Evolutionary conservation across 2,797 vertebrate species (phyloP).

Genomic region (Typhlichthys eigenmanni): DNA sequence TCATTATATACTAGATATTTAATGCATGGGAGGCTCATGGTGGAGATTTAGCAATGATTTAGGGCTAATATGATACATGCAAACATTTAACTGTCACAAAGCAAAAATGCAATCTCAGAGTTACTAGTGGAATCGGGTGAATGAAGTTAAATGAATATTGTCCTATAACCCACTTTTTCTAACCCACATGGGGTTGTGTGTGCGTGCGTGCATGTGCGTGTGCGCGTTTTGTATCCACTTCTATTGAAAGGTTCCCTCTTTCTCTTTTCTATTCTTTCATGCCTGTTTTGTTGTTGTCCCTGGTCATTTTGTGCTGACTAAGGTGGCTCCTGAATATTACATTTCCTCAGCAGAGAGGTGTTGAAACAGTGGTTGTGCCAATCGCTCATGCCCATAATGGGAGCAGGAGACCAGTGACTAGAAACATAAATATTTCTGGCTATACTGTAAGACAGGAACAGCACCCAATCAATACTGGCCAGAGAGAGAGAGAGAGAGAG

Average conservation of each 20-base stretch:
- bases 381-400: slow-evolving; percentile 72
- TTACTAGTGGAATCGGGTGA: too few relatives aligned
- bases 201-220: too few relatives aligned
- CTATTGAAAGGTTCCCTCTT: background rate
- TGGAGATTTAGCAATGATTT: too few relatives aligned
- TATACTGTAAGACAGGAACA: slow-evolving; percentile 55
- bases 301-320: slow-evolving; percentile 74
- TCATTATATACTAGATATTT: too few relatives aligned
- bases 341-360: slow-evolving; percentile 64
- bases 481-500: slow-evolving; percentile 1
- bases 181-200: too few relatives aligned
- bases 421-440: slow-evolving; percentile 70
- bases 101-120: too few relatives aligned
- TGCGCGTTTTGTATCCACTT: background rate
- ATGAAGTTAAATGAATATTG: too few relatives aligned
- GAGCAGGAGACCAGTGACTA: slow-evolving; percentile 60
- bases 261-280: background rate
- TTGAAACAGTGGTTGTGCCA: slow-evolving; percentile 67
- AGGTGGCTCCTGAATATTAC: slow-evolving; percentile 71
- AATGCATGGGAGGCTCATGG: too few relatives aligned
- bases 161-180: too few relatives aligned
- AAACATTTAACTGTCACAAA: too few relatives aligned
- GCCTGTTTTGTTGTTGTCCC: slow-evolving; percentile 37
- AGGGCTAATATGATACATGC: too few relatives aligned
- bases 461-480: slow-evolving; percentile 57